Conservation (phyloP, 2,113 vertebrate genomes). For the Morone saxatilis region DNA sequence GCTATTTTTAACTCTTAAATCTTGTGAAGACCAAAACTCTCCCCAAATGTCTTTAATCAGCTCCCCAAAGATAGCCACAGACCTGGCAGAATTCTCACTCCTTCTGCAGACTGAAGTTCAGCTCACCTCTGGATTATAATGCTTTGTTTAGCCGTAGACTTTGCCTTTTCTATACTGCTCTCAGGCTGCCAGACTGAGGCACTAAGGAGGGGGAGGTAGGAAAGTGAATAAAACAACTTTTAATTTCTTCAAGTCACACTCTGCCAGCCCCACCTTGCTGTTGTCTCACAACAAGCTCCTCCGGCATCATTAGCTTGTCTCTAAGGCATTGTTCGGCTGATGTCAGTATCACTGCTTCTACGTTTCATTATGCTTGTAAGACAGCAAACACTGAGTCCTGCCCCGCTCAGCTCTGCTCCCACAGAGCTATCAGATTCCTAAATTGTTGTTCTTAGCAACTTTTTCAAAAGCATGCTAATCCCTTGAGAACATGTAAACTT, state of each 20-base stretch:
- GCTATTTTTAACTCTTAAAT: slow-evolving; percentile 28
- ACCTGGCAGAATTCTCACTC: not conserved
- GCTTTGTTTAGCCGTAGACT: slow-evolving; percentile 17
- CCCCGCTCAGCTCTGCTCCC: not conserved
- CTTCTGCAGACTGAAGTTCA: slow-evolving; percentile 25
- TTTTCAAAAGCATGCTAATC: slow-evolving; percentile 44
- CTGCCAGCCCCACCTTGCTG: slow-evolving; percentile 36
- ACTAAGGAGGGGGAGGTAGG: slow-evolving; percentile 26
- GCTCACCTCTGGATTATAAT: slow-evolving; percentile 22
- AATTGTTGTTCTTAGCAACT: slow-evolving; percentile 56
- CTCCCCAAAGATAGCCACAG: slow-evolving; percentile 19
- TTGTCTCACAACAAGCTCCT: slow-evolving; percentile 23
- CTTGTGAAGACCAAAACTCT: slow-evolving; percentile 22
- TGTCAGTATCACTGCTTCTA: slow-evolving; percentile 32
- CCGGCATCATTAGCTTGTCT: slow-evolving; percentile 30
- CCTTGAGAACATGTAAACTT: slow-evolving; percentile 52
- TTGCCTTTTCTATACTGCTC: slow-evolving; percentile 6
- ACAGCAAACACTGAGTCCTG: slow-evolving; percentile 20
- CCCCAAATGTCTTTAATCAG: slow-evolving; percentile 36
- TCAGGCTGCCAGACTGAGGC: slow-evolving; percentile 23
- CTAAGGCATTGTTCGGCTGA: slow-evolving; percentile 31
- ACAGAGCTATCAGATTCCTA: slow-evolving; percentile 37
- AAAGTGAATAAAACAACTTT: slow-evolving; percentile 66
- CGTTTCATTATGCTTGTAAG: slow-evolving; percentile 31
- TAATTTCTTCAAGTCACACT: slow-evolving; percentile 64